phyloP scores from a whole-genome alignment of 2,113 vertebrate species.

The Mugil cephalus region DNA sequence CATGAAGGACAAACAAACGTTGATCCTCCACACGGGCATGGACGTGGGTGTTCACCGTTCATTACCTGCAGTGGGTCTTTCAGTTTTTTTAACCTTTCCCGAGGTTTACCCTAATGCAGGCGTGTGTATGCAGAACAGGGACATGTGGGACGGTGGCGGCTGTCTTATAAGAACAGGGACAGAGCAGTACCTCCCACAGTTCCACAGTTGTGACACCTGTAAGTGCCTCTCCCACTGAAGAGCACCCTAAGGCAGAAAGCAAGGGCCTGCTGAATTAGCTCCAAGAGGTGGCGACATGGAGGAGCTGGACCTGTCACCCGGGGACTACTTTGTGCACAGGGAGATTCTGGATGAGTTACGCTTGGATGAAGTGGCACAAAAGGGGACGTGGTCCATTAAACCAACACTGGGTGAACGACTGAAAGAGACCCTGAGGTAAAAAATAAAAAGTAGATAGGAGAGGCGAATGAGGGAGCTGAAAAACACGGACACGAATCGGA shows the following conservation, averaged over 20 bases:
- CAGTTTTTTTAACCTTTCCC: background rate
- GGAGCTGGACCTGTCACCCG: constrained; percentile 1
- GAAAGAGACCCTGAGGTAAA: constrained; percentile 63
- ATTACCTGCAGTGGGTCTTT: background rate
- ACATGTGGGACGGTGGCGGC: background rate
- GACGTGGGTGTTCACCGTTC: background rate
- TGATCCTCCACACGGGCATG: too few relatives aligned
- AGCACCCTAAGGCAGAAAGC: background rate
- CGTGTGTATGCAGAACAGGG: background rate
- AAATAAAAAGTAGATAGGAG: background rate
- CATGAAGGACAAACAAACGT: background rate
- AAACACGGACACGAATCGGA: background rate
- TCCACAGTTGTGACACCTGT: constrained; percentile 9
- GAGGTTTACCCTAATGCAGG: background rate
- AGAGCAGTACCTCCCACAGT: constrained; percentile 54
- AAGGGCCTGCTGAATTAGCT: background rate
- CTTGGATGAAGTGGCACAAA: constrained; percentile 85
- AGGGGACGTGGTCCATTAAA: constrained; percentile 52
- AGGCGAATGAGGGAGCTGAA: background rate
- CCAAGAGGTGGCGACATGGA: constrained; percentile 27
- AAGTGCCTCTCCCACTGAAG: background rate
- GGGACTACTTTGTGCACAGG: constrained; percentile 69
- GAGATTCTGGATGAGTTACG: constrained; percentile 83
- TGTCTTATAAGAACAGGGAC: constrained; percentile 40
- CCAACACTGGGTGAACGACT: constrained; percentile 56